Evolutionary conservation across 1,140 invertebrate species (phyloP), one percentile per base, ranked within the genome.

Genomic region (Delia radicum): DNA sequence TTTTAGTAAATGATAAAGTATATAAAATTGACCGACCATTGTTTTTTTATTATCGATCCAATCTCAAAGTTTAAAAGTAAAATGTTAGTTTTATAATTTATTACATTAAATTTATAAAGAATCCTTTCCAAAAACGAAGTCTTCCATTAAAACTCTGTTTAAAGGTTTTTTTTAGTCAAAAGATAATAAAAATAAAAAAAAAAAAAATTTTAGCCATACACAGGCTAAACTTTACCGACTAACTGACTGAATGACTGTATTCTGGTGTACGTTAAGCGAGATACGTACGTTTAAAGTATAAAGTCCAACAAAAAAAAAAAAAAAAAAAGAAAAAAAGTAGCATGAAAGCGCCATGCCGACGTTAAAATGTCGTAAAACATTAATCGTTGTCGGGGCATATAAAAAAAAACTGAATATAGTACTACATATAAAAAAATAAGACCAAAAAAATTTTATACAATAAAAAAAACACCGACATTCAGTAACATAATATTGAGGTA

Each of bases 341-440:
- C 65, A 69, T 69, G 65, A 69, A 69, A 69, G 65, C 65, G 65
- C 65, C 65, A 69, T 69, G 65, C 65, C 65, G 65, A 69, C 65
- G 65, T 69, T 69, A 69, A 69, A 69, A 69, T 69, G 65, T 69
- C 65, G 65, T 69, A 69, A 69, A 69, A 69, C 65, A 69, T 69
- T 69, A 69, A 69, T 69, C 65, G 65, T 33, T 69, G 31, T 55
- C 29, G 65, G 65, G 65, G n/a, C 65, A 69, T 69, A 33, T 69
- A 69, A 28, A 69, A n/a, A 33, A 69, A 31, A 33, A 69, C 29
- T 28, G 65, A 7, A 24, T 21, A 55, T 18, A 42, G 37, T 15
- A 42, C 37, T 2, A 15, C 3, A 65, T n/a, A n/a, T n/a, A n/a
- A n/a, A 29, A 65, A 27, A 62, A 27, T 26, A 63, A 65, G 15